phyloP scores from a whole-genome alignment of 2,797 vertebrate species.

The Chaenodraco wilsoni region DNA sequence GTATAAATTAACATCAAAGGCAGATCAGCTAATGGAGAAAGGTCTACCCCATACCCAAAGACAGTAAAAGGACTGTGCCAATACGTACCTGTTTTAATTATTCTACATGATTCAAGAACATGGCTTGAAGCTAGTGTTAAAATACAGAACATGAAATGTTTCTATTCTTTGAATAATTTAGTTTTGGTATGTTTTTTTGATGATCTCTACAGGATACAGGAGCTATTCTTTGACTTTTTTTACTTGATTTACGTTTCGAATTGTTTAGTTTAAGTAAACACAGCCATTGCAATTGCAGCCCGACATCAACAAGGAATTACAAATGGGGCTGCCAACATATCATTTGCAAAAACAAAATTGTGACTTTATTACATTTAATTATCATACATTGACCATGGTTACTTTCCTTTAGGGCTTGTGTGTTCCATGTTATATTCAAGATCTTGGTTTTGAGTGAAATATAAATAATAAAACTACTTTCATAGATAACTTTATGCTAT shows the following conservation, averaged over 20 bases:
- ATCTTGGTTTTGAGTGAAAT: constrained; percentile 8
- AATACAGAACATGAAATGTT: constrained; percentile 34
- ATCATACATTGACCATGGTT: constrained; percentile 16
- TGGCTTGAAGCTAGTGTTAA: constrained; percentile 36
- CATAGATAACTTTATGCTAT: not conserved
- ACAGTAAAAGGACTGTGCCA: constrained; percentile 41
- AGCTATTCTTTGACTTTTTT: not conserved
- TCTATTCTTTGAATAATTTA: constrained; percentile 41
- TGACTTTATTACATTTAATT: constrained; percentile 14
- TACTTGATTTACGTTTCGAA: not conserved
- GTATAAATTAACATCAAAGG: constrained; percentile 78
- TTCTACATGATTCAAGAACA: constrained; percentile 33
- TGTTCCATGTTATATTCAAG: constrained; percentile 18
- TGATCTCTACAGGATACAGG: not conserved
- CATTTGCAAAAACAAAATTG: not conserved
- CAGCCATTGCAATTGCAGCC: not conserved
- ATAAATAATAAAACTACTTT: constrained; percentile 3
- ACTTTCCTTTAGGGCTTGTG: constrained; percentile 1
- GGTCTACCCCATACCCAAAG: constrained; percentile 28
- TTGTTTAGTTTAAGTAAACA: not conserved
- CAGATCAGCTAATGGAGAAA: constrained; percentile 58
- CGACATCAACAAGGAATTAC: not conserved
- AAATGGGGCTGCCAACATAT: not conserved
- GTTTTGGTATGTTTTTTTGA: constrained; percentile 11
- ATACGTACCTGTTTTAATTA: constrained; percentile 49